Evolutionary conservation across 2,113 vertebrate species (phyloP), one percentile per base, ranked within the genome.

Genomic region (Nerophis lumbriciformis): DNA sequence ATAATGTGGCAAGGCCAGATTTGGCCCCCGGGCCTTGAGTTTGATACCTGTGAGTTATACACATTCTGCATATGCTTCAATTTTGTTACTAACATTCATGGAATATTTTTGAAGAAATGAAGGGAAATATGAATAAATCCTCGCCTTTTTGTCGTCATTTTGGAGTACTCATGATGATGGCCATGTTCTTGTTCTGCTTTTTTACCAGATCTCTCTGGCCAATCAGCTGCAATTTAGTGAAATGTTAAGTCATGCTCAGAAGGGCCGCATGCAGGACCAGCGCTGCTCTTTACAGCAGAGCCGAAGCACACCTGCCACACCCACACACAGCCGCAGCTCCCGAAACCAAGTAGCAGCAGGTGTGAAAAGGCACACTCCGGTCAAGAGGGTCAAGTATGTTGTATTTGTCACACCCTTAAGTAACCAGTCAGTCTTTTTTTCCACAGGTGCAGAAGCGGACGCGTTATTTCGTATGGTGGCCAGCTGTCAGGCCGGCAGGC

Each of bases 211-310:
- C 5, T 66, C 68, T 10, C 16, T 52, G 38, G 60, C 63, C 49
- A 90, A 93, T 48, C 83, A 93, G 53, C 89, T 94, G 12, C 76
- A 87, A 4, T 92, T 94, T 78, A 80, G 93, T 60, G 83, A 92
- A 72, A 88, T 92, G 66, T 87, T 94, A 42, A 90, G 72, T 71
- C 88, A 91, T 13, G 79, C 90, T 39, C 93, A 94, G 76, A 80
- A 87, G 0, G 89, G 84, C 53, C 89, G 91, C 12, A 91, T 94
- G 87, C 92, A 94, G 1, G 92, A 93, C 10, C 93, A 94, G 66
- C 89, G 92, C 12, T 94, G 93, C 72, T 73, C 72, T 10, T 81
- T 95, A 54, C 75, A 77, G 8, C 78, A 77, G 9, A 81, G 72
- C 55, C 76, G 59, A 65, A 88, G 78, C 52, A 79, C 65, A 47